These are phyloP conservation scores for Morelia viridis DNA, from an alignment of 2,797 vertebrate genomes.

Conservation along the genomic window DNA sequence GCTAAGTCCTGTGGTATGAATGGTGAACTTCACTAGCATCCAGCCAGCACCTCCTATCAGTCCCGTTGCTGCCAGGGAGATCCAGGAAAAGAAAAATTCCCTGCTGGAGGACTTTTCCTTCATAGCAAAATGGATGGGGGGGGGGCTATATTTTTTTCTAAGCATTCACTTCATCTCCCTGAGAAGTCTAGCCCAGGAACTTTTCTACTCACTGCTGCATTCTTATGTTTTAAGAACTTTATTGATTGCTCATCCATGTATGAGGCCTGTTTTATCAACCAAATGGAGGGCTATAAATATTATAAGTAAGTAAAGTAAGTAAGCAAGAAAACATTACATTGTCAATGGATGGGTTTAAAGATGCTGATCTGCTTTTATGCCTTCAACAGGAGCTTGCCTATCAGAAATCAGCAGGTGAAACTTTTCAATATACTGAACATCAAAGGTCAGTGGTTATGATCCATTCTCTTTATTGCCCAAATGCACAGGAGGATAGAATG, in stretches of 20 bases:
- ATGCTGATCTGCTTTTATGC: not conserved
- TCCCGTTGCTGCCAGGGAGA: not conserved
- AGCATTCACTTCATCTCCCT: not conserved
- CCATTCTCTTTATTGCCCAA: not conserved
- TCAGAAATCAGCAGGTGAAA: not conserved
- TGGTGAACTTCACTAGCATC: not conserved
- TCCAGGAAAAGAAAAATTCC: not conserved
- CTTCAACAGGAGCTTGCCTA: not conserved
- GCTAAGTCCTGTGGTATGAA: not conserved
- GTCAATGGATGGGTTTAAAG: not conserved
- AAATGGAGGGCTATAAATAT: not conserved
- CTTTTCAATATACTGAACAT: constrained; percentile 1
- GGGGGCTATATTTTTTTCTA: not conserved
- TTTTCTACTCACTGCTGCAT: not conserved
- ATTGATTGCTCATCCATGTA: not conserved
- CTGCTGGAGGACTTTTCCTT: not conserved
- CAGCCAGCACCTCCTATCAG: not conserved
- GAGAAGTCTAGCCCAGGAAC: not conserved
- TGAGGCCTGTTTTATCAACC: not conserved
- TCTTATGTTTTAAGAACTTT: not conserved
- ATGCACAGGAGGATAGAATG: not conserved
- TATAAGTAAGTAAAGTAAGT: not conserved
- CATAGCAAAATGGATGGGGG: not conserved
- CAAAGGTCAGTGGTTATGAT: not conserved
- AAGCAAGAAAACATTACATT: not conserved